phyloP scores from a whole-genome alignment of 2,888 invertebrate genomes.

The Zhuqinia jingwanae region DNA sequence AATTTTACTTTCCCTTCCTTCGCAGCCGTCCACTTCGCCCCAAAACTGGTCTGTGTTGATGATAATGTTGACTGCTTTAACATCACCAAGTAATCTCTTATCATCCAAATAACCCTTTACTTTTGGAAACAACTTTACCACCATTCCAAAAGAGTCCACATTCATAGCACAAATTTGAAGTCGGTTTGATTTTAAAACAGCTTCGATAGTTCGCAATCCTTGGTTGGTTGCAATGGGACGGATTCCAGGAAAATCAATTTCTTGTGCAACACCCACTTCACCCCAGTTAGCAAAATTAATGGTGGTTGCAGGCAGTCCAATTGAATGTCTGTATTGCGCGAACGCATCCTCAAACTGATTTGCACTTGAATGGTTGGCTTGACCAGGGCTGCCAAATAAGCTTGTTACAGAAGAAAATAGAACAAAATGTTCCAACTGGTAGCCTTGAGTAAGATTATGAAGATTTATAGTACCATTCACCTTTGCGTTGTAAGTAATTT shows the following conservation, averaged over 20 bases:
- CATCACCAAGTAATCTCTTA: constrained; percentile 21
- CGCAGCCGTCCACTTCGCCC: constrained; percentile 38
- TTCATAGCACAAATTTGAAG: constrained; percentile 46
- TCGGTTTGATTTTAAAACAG: constrained; percentile 25
- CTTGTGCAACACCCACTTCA: constrained; percentile 31
- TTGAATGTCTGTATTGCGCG: constrained; percentile 53
- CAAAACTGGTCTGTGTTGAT: constrained; percentile 54
- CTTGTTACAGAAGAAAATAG: constrained; percentile 65
- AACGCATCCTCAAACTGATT: constrained; percentile 58
- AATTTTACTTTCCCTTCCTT: constrained; percentile 30
- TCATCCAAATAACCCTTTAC: constrained; percentile 43
- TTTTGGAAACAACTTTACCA: constrained; percentile 23
- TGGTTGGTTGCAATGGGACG: constrained; percentile 37
- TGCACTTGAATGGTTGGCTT: constrained; percentile 54
- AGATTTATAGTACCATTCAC: constrained; percentile 61
- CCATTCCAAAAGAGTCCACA: constrained; percentile 45
- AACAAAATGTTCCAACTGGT: constrained; percentile 69
- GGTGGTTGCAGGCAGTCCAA: constrained; percentile 40
- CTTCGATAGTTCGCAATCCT: constrained; percentile 21
- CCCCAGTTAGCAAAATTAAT: constrained; percentile 62
- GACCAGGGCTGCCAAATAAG: constrained; percentile 61
- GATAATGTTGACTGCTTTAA: constrained; percentile 3
- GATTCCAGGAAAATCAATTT: constrained; percentile 51
- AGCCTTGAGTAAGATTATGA: constrained; percentile 63
- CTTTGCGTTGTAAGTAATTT: constrained; percentile 58